Percentiles rank a stretch among this genome's conserved stretches.
These are phyloP conservation scores for Diarsia mendica DNA, from an alignment of 2,888 invertebrate species.

Conservation along the genomic window DNA sequence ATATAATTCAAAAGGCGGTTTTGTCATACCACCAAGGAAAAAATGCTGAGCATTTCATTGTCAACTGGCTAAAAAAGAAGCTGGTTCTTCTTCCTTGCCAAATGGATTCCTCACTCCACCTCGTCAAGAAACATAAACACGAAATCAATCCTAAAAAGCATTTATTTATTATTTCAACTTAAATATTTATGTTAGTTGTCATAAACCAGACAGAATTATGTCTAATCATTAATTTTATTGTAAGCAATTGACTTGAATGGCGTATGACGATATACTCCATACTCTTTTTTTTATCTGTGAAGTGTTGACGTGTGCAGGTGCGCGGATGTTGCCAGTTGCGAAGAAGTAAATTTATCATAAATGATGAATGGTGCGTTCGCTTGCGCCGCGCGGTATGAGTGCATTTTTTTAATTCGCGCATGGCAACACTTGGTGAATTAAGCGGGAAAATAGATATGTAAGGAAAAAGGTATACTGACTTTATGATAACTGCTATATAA, in stretches of 20 bases:
- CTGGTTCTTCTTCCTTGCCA: slow-evolving; percentile 16
- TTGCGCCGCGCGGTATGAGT: slow-evolving; percentile 61
- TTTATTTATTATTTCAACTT: slow-evolving; percentile 61
- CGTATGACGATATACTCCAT: slow-evolving; percentile 71
- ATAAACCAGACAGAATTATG: slow-evolving; percentile 77
- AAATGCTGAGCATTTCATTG: neutral
- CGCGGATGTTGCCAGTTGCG: slow-evolving; percentile 78
- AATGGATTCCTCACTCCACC: slow-evolving; percentile 27
- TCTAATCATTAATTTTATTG: slow-evolving; percentile 82
- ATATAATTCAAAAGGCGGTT: neutral
- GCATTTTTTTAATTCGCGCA: slow-evolving; percentile 63
- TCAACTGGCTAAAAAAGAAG: slow-evolving; percentile 16
- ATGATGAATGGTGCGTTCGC: slow-evolving; percentile 76
- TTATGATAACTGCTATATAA: slow-evolving; percentile 24
- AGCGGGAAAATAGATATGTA: slow-evolving; percentile 52
- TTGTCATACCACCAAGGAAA: neutral
- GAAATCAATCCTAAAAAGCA: slow-evolving; percentile 54
- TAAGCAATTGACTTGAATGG: slow-evolving; percentile 86
- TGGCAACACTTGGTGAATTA: slow-evolving; percentile 58
- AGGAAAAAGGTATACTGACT: slow-evolving; percentile 38
- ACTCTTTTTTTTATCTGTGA: slow-evolving; percentile 70
- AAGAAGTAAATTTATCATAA: slow-evolving; percentile 79
- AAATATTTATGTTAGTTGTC: slow-evolving; percentile 71
- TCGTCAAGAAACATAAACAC: slow-evolving; percentile 43
- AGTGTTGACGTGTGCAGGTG: slow-evolving; percentile 78